A percentile compares a stretch with the other conserved stretches of the same genome.
Conservation (phyloP, 2,797 vertebrate genomes). For the Characodon lateralis region DNA sequence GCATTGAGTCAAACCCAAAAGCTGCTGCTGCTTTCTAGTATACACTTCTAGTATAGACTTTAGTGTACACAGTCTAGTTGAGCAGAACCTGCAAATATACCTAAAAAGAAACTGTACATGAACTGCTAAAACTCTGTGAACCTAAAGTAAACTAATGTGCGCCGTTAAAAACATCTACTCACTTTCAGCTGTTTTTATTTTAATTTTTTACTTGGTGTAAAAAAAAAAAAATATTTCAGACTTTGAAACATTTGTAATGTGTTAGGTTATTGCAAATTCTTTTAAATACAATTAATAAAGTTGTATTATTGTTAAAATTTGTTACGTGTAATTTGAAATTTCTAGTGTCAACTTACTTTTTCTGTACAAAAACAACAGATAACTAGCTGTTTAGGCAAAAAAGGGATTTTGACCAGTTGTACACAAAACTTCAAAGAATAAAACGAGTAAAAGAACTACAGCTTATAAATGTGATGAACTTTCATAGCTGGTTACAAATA, state of each 20-base stretch:
- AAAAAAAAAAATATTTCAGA: neutral
- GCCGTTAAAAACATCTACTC: neutral
- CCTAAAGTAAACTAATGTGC: neutral
- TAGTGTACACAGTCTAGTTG: too few species aligned
- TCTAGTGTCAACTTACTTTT: too few species aligned
- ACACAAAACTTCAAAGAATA: too few species aligned
- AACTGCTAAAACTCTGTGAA: neutral
- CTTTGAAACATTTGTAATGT: constrained; percentile 2
- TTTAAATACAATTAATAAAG: constrained; percentile 5
- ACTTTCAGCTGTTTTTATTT: neutral
- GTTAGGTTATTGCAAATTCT: neutral
- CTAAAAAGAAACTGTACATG: neutral
- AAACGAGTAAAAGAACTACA: too few species aligned
- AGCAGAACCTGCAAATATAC: neutral
- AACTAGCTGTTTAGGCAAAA: too few species aligned
- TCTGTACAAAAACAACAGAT: too few species aligned
- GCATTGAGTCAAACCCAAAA: neutral
- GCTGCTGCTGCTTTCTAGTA: neutral
- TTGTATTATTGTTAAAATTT: neutral
- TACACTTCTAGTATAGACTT: neutral
- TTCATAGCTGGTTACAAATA: too few species aligned
- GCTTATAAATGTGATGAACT: too few species aligned
- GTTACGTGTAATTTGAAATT: neutral
- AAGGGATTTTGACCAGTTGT: too few species aligned
- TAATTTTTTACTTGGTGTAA: neutral